A percentile compares a stretch with the other conserved stretches of the same genome.
Evolutionary conservation across 2,888 invertebrate species (phyloP).

Genomic region (Camponotus fellah): DNA sequence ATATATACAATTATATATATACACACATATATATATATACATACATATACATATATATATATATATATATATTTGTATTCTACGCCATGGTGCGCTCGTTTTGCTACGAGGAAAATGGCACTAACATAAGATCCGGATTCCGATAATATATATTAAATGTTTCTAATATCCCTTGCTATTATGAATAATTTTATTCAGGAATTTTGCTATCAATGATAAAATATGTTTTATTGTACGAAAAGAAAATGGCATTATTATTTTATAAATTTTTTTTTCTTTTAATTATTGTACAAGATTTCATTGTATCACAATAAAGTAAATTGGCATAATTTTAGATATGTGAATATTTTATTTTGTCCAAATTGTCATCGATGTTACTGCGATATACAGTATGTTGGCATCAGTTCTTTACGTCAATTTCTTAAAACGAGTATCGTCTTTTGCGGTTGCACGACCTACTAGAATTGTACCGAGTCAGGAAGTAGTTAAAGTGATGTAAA

Average conservation of each 20-base stretch:
- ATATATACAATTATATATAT: no score
- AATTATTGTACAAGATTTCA: background rate
- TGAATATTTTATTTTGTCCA: slow-evolving; percentile 10
- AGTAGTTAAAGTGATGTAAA: slow-evolving; percentile 79
- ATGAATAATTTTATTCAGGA: background rate
- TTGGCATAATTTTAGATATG: background rate
- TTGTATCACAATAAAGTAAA: background rate
- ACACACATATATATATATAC: no score
- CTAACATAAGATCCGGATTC: no score
- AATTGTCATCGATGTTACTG: slow-evolving; percentile 42
- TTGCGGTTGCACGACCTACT: slow-evolving; percentile 60
- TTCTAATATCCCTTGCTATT: background rate
- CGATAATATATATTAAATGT: background rate
- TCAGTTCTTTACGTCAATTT: slow-evolving; percentile 42
- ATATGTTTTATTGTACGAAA: background rate
- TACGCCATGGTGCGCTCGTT: no score
- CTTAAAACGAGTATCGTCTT: slow-evolving; percentile 48
- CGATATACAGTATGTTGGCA: slow-evolving; percentile 17
- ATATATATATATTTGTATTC: no score
- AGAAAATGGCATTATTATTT: background rate
- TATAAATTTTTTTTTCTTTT: background rate
- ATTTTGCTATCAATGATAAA: background rate
- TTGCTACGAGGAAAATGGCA: no score
- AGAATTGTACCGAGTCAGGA: slow-evolving; percentile 70
- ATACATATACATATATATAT: no score